phyloP scores from a whole-genome alignment of 2,797 vertebrate genomes.

The Fistularia commersonii region DNA sequence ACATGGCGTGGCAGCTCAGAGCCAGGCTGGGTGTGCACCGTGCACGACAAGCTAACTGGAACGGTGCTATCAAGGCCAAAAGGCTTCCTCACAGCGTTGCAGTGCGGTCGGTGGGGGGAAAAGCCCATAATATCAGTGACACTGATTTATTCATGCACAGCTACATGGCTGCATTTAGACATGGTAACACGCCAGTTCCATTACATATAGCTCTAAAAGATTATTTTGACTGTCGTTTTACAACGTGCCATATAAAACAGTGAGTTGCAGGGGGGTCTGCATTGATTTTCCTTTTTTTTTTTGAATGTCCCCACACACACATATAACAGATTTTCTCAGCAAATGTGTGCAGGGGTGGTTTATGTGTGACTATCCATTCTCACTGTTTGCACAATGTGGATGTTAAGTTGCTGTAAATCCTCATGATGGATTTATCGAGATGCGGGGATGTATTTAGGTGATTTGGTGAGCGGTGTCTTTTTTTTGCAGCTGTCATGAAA shows the following conservation, averaged over 20 bases:
- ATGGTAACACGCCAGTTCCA: slow-evolving; percentile 13
- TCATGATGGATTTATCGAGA: no score
- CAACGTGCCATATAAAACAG: slow-evolving; percentile 45
- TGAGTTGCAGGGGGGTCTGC: slow-evolving; percentile 1
- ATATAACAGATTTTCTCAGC: no score
- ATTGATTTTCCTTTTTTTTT: neutral
- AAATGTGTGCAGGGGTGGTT: neutral
- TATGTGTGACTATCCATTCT: slow-evolving; percentile 1
- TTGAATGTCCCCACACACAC: no score
- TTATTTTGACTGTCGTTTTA: slow-evolving; percentile 54
- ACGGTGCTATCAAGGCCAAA: slow-evolving; percentile 12
- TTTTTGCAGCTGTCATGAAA: no score
- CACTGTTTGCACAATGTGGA: no score
- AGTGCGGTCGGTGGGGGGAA: neutral
- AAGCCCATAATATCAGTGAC: neutral
- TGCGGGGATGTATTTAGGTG: no score
- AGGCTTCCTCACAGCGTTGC: no score
- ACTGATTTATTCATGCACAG: slow-evolving; percentile 1
- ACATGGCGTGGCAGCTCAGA: slow-evolving; percentile 70
- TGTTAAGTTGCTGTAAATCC: no score
- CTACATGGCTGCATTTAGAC: neutral
- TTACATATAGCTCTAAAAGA: no score
- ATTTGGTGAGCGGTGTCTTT: no score
- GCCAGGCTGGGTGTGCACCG: slow-evolving; percentile 56
- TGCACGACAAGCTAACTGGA: slow-evolving; percentile 40